A percentile compares a stretch with the other conserved stretches of the same genome.
These are phyloP conservation scores for Bombus turneri DNA, from an alignment of 1,140 invertebrate genomes.

Conservation along the genomic window DNA sequence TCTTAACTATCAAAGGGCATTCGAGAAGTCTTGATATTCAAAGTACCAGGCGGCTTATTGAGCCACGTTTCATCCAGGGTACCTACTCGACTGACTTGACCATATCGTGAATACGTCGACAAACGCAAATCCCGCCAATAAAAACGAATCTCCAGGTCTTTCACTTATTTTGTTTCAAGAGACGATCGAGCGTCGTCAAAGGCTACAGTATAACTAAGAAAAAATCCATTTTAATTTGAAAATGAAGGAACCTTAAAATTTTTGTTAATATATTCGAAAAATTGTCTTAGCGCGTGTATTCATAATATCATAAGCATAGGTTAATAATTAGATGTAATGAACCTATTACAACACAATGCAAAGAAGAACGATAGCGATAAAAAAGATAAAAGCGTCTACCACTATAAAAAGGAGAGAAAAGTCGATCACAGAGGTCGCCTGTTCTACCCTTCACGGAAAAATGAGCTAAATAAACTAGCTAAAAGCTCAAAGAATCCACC, in stretches of 20 bases:
- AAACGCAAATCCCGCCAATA: constrained; percentile 27
- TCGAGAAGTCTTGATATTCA: constrained; percentile 24
- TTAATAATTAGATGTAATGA: too few relatives aligned
- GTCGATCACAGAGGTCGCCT: too few relatives aligned
- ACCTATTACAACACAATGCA: too few relatives aligned
- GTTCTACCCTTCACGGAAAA: too few relatives aligned
- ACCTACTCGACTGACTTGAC: constrained; percentile 18
- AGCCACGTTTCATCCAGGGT: constrained; percentile 50
- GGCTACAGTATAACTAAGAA: not conserved
- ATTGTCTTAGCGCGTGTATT: too few relatives aligned
- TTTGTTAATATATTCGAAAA: not conserved
- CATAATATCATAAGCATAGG: too few relatives aligned
- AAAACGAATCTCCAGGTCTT: not conserved
- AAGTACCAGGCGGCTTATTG: constrained; percentile 46
- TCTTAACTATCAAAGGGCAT: not conserved
- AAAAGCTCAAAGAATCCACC: not conserved
- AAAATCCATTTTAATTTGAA: not conserved
- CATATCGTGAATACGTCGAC: constrained; percentile 32
- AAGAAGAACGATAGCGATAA: too few relatives aligned
- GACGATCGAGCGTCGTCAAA: not conserved
- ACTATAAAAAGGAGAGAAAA: too few relatives aligned
- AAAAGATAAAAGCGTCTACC: too few relatives aligned
- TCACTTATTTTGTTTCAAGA: not conserved
- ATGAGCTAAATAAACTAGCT: not conserved
- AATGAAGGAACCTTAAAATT: not conserved